Evolutionary conservation across 2,888 invertebrate species (phyloP).

Genomic region (Anorthoa munda): DNA sequence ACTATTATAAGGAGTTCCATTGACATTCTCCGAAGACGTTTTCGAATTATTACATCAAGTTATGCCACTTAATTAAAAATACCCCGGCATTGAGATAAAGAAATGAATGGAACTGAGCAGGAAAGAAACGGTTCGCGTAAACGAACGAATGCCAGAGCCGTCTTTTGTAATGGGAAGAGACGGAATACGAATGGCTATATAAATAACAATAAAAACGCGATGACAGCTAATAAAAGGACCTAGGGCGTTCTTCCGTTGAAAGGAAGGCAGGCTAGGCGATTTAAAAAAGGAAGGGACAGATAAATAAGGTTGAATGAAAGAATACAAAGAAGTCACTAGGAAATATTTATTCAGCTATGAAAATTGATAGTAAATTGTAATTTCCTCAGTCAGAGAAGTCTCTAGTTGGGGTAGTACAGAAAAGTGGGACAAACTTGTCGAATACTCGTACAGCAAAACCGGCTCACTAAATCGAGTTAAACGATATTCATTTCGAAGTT

Average conservation of each 20-base stretch:
- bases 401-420: conserved; percentile 21
- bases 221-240: conserved; percentile 14
- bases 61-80: conserved; percentile 38
- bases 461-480: conserved; percentile 36
- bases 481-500: conserved; percentile 41
- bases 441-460: conserved; percentile 29
- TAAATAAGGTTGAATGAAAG: neutral
- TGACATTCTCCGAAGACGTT: conserved; percentile 22
- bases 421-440: conserved; percentile 48
- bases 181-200: conserved; percentile 10
- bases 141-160: conserved; percentile 30
- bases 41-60: conserved; percentile 22
- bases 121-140: conserved; percentile 32
- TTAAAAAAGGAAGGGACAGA: neutral
- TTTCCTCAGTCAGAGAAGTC: conserved; percentile 25
- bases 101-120: conserved; percentile 21
- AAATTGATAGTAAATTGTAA: neutral
- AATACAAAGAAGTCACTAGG: neutral
- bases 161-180: conserved; percentile 13
- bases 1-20: conserved; percentile 11
- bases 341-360: neutral
- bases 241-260: conserved; percentile 1
- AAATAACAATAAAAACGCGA: conserved; percentile 14
- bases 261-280: neutral
- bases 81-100: neutral